These are phyloP conservation scores for Notarius lentiginosus DNA, from an alignment of 2,113 vertebrate species.

Conservation along the genomic window DNA sequence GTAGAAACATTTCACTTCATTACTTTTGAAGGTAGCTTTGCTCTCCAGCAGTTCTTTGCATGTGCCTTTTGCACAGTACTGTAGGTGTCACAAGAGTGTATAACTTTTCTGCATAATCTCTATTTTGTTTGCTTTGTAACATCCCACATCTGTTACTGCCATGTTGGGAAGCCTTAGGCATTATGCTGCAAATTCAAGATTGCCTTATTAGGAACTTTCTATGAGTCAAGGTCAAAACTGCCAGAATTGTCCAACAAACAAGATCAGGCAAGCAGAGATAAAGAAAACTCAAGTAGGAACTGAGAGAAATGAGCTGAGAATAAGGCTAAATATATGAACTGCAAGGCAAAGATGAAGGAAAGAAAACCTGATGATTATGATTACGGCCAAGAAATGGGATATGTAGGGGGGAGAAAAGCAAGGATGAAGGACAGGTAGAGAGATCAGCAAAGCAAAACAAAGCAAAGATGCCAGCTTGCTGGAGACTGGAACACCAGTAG, in stretches of 20 bases:
- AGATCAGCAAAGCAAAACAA: neutral
- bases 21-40: too few relatives aligned
- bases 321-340: neutral
- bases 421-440: neutral
- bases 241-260: neutral
- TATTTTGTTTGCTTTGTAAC: neutral
- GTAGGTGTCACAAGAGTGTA: neutral
- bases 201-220: neutral
- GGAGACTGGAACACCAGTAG: neutral
- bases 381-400: neutral
- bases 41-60: too few relatives aligned
- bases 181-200: neutral
- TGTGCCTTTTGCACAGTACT: too few relatives aligned
- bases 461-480: neutral
- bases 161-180: neutral
- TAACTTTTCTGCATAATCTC: neutral
- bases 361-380: neutral
- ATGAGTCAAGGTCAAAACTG: neutral
- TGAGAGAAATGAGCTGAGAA: neutral
- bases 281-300: neutral
- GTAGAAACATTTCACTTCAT: too few relatives aligned
- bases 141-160: neutral
- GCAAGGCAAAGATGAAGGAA: neutral
- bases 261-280: neutral
- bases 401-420: neutral